Conservation (phyloP, 92 coral and sea anemone species). For the Phenganax marumi region DNA sequence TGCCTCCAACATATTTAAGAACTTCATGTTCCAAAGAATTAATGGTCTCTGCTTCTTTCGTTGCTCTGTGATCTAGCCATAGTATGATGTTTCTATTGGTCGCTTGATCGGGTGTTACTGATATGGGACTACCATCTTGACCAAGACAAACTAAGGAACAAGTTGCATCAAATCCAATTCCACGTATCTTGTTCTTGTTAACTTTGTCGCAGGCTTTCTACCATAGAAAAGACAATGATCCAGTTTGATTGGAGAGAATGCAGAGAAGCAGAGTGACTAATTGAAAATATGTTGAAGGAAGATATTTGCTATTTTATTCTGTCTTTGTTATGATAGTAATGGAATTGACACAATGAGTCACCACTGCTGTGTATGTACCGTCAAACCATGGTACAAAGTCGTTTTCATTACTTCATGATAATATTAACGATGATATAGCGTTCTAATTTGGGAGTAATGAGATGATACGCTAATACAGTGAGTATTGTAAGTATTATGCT, state of each 20-base stretch:
- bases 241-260: neutral
- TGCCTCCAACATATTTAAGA: conserved; percentile 83
- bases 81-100: conserved; percentile 67
- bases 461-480: too few species aligned
- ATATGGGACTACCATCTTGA: conserved; percentile 60
- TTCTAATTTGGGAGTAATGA: too few species aligned
- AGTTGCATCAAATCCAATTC: conserved; percentile 96
- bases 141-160: conserved; percentile 83
- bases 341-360: neutral
- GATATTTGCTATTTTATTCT: neutral
- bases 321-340: neutral
- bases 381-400: too few species aligned
- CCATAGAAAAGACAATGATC: neutral
- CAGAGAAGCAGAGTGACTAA: too few species aligned
- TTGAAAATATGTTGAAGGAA: too few species aligned
- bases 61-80: conserved; percentile 95
- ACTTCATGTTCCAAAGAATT: conserved; percentile 70
- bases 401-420: too few species aligned
- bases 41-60: conserved; percentile 72
- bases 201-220: conserved; percentile 36
- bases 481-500: too few species aligned
- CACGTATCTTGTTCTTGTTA: conserved; percentile 59
- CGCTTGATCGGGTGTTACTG: conserved; percentile 68
- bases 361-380: too few species aligned
- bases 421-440: too few species aligned